These are phyloP conservation scores for Ptychoptera albimana DNA, from an alignment of 2,888 invertebrate species.

Conservation along the genomic window DNA sequence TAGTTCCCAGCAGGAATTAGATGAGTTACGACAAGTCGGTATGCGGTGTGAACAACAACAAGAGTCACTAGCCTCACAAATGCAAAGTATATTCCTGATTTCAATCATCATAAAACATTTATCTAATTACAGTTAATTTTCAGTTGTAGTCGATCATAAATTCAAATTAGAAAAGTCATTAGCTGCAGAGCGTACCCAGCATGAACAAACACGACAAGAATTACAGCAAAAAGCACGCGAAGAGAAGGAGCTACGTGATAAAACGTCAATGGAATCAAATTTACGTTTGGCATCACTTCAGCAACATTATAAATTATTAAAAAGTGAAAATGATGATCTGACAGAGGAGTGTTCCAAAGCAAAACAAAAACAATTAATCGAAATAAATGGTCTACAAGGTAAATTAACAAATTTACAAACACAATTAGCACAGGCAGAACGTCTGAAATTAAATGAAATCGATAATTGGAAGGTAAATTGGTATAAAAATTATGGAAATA, in stretches of 20 bases:
- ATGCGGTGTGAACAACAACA: slow-evolving; percentile 40
- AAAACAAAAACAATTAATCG: slow-evolving; percentile 32
- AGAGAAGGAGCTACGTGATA: slow-evolving; percentile 33
- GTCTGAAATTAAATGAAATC: slow-evolving; percentile 23
- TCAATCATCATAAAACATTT: neutral
- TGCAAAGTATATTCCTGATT: slow-evolving; percentile 34
- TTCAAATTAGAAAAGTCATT: slow-evolving; percentile 38
- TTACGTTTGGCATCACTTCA: slow-evolving; percentile 37
- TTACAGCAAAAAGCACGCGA: slow-evolving; percentile 33
- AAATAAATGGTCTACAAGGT: slow-evolving; percentile 31
- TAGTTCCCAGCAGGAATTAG: slow-evolving; percentile 38
- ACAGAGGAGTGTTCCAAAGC: slow-evolving; percentile 32
- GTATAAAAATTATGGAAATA: neutral
- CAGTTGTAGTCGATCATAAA: slow-evolving; percentile 42
- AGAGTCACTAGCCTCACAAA: slow-evolving; percentile 38
- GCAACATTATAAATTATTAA: slow-evolving; percentile 35
- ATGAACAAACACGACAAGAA: slow-evolving; percentile 33
- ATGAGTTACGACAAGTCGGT: slow-evolving; percentile 35
- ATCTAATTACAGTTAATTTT: slow-evolving; percentile 11
- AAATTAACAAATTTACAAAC: slow-evolving; percentile 33
- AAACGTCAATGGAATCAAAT: slow-evolving; percentile 33
- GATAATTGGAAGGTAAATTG: slow-evolving; percentile 30
- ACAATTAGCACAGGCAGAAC: slow-evolving; percentile 30
- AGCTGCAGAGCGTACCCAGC: slow-evolving; percentile 37
- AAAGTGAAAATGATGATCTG: slow-evolving; percentile 36